Percentiles rank a stretch among this genome's conserved stretches.
Conservation (phyloP, 2,888 invertebrate genomes). For the Galeruca laticollis region DNA sequence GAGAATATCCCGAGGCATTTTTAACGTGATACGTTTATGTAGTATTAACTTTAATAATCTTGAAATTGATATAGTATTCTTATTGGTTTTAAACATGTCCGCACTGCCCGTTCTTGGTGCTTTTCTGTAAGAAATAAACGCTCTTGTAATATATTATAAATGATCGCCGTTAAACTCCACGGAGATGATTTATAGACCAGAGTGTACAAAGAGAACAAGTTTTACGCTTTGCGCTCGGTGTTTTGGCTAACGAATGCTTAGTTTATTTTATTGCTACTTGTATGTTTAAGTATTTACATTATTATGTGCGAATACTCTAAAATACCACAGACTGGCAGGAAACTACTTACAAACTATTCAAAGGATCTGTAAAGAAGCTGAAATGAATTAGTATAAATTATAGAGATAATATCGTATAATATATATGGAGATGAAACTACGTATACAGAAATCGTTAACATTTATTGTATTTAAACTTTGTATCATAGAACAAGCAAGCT, state of each 20-base stretch:
- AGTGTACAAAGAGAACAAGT: conserved; percentile 24
- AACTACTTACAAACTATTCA: not conserved
- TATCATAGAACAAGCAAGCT: too few species aligned
- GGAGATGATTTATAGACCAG: conserved; percentile 24
- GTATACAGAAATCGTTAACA: too few species aligned
- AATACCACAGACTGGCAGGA: not conserved
- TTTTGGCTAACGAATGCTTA: conserved; percentile 4
- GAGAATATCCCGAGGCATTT: not conserved
- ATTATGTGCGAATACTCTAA: not conserved
- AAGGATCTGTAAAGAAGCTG: too few species aligned
- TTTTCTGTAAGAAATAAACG: conserved; percentile 17
- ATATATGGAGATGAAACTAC: too few species aligned
- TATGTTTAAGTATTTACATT: not conserved
- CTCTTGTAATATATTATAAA: conserved; percentile 22
- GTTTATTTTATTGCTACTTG: not conserved
- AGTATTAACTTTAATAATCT: conserved; percentile 1
- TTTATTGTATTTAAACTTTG: too few species aligned
- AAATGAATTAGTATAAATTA: too few species aligned
- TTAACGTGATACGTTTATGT: not conserved
- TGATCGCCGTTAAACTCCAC: conserved; percentile 29
- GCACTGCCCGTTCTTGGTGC: conserved; percentile 13
- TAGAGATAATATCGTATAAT: too few species aligned
- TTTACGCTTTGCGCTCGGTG: not conserved
- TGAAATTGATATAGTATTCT: conserved; percentile 26
- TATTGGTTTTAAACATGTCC: conserved; percentile 23